Conservation (phyloP, 2,113 vertebrate species). For the Rhynchomys soricoides region DNA sequence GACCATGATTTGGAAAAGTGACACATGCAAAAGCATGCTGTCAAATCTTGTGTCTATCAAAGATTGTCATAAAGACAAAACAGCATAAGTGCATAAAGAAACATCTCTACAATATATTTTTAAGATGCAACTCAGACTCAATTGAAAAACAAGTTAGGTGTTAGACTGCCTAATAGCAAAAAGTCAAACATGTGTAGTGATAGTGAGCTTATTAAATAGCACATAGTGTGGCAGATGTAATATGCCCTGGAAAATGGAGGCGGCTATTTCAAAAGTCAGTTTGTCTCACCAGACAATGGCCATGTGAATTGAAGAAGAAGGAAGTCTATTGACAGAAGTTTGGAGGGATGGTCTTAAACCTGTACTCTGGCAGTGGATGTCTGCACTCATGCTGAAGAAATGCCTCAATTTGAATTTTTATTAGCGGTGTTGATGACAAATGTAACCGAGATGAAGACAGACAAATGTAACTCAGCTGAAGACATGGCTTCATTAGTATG, state of each 20-base stretch:
- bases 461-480: neutral
- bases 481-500: neutral
- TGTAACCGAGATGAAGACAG: neutral
- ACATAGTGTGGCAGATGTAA: neutral
- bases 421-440: neutral
- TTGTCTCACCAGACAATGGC: neutral
- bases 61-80: neutral
- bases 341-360: neutral
- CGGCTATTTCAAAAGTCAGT: neutral
- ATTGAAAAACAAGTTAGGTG: neutral
- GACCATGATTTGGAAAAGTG: neutral
- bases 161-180: neutral
- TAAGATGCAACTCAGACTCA: neutral
- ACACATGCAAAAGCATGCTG: neutral
- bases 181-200: neutral
- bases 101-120: neutral
- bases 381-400: too few relatives aligned
- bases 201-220: neutral
- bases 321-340: neutral
- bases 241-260: neutral
- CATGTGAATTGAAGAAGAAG: neutral
- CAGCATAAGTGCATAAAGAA: neutral
- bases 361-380: too few relatives aligned
- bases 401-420: neutral
- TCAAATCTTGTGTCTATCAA: neutral